Evolutionary conservation across 2,113 vertebrate species (phyloP).

Genomic region (Orthochromis malagaraziensis): DNA sequence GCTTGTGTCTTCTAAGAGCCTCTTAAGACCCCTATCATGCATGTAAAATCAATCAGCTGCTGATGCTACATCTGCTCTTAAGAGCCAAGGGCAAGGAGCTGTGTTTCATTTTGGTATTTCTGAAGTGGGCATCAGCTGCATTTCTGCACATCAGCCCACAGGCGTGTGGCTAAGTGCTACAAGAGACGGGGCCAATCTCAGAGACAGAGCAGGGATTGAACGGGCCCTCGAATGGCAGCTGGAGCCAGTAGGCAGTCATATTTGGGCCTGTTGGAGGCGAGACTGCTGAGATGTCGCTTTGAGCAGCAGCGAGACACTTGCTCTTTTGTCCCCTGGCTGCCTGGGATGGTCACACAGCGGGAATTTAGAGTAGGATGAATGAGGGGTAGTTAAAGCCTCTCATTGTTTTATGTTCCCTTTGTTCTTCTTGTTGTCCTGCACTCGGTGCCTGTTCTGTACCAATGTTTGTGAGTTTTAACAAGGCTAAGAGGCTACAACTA

Average conservation of each 20-base stretch:
- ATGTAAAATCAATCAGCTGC: neutral
- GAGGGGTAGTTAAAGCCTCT: constrained; percentile 37
- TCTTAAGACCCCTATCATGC: neutral
- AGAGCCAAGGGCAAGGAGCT: neutral
- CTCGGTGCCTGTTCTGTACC: neutral
- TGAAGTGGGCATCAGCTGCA: constrained; percentile 42
- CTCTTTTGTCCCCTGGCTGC: constrained; percentile 50
- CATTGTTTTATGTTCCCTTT: constrained; percentile 47
- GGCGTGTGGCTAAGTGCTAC: neutral
- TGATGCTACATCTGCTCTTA: neutral
- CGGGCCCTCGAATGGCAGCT: constrained; percentile 48
- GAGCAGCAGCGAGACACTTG: constrained; percentile 58
- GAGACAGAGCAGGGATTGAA: constrained; percentile 64
- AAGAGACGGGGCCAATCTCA: neutral
- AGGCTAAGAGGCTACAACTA: neutral
- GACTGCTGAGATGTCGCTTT: constrained; percentile 75
- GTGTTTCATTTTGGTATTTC: neutral
- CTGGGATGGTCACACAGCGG: constrained; percentile 41
- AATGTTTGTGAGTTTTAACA: constrained; percentile 6
- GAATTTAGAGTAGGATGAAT: constrained; percentile 69
- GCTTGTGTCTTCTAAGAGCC: neutral
- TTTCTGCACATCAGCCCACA: constrained; percentile 19
- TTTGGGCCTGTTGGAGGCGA: constrained; percentile 68
- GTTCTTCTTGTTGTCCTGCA: constrained; percentile 26
- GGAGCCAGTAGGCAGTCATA: constrained; percentile 55